A percentile compares a stretch with the other conserved stretches of the same genome.
Conservation (phyloP, 2,797 vertebrate species). For the Nothura maculosa region DNA sequence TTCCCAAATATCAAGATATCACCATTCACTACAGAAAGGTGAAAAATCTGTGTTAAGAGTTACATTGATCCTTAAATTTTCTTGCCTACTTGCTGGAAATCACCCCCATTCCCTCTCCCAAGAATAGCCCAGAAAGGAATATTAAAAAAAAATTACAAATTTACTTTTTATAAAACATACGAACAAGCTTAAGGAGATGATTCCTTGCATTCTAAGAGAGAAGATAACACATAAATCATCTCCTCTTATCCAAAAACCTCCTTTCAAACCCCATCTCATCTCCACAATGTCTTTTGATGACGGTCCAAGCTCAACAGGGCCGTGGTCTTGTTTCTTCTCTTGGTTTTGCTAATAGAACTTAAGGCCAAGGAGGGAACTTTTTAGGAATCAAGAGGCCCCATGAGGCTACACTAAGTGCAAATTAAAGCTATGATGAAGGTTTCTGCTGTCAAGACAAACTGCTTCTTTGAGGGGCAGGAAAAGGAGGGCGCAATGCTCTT, state of each 20-base stretch:
- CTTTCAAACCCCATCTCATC: not conserved
- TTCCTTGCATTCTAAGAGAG: too few relatives aligned
- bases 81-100: not conserved
- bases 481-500: not conserved
- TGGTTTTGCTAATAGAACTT: rapidly evolving
- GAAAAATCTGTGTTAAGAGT: not conserved
- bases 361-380: rapidly evolving
- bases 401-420: rapidly evolving
- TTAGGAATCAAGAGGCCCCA: rapidly evolving
- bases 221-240: not conserved
- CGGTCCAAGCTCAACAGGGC: not conserved
- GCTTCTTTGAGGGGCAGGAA: not conserved
- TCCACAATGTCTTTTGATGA: rapidly evolving
- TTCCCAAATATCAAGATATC: rapidly evolving
- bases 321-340: not conserved
- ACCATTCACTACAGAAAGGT: not conserved
- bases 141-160: not conserved
- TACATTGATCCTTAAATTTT: not conserved
- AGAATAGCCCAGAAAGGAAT: not conserved
- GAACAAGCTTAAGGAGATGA: not conserved
- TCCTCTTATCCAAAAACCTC: not conserved
- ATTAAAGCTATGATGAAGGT: not conserved
- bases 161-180: not conserved
- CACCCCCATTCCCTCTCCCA: not conserved
- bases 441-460: not conserved